phyloP scores from a whole-genome alignment of 1,140 invertebrate species.

The Cotesia glomerata region DNA sequence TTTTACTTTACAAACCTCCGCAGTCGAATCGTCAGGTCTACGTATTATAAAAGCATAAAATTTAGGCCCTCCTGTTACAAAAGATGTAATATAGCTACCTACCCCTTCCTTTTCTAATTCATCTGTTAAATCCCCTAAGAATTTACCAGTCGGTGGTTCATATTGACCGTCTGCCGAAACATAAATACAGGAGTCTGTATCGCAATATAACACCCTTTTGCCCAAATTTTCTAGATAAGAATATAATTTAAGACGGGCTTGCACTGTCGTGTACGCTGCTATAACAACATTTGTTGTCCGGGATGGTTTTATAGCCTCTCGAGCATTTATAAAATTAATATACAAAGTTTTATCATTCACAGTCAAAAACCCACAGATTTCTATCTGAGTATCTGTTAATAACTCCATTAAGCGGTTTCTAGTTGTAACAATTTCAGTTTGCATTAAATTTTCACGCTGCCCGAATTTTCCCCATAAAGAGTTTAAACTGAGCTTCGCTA shows the following conservation, averaged over 20 bases:
- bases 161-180: conserved; percentile 13
- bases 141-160: conserved; percentile 36
- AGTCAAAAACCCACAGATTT: conserved; percentile 27
- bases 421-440: conserved; percentile 40
- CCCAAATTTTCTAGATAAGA: conserved; percentile 46
- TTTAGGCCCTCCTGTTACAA: conserved; percentile 32
- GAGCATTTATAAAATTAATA: conserved; percentile 35
- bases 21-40: background rate
- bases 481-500: conserved; percentile 49
- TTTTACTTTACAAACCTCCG: conserved; percentile 27
- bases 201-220: conserved; percentile 52
- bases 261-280: conserved; percentile 52
- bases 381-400: conserved; percentile 38
- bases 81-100: conserved; percentile 35
- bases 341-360: conserved; percentile 42
- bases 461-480: conserved; percentile 51
- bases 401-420: conserved; percentile 39
- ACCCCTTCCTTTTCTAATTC: conserved; percentile 37
- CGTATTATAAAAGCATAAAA: conserved; percentile 19
- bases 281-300: conserved; percentile 47
- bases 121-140: conserved; percentile 49
- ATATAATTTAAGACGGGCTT: conserved; percentile 55
- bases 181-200: conserved; percentile 55
- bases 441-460: conserved; percentile 36
- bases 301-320: conserved; percentile 24